Percentiles rank a stretch among this genome's conserved stretches.
Conservation (phyloP, 2,113 vertebrate genomes). For the Anguilla japonica region DNA sequence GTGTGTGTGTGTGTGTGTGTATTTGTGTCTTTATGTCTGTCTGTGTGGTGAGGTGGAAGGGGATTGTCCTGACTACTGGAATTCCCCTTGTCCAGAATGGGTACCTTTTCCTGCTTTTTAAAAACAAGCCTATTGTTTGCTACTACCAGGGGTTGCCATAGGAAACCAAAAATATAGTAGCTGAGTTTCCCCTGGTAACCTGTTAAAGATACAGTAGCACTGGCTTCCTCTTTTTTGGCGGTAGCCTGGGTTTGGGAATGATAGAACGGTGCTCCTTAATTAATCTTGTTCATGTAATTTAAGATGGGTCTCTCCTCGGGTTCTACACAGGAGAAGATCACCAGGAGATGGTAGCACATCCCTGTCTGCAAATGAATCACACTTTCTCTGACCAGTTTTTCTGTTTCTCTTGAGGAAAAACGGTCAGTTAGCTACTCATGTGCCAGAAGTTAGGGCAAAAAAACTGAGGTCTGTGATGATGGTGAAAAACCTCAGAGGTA, state of each 20-base stretch:
- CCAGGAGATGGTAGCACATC: background rate
- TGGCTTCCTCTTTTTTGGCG: background rate
- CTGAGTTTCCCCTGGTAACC: conserved; percentile 62
- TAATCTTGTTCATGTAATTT: background rate
- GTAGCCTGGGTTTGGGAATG: background rate
- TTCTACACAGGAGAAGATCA: background rate
- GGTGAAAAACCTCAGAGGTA: no score
- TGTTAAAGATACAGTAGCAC: conserved; percentile 33
- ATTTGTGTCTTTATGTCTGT: conserved; percentile 20
- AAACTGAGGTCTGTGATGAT: background rate
- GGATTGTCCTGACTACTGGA: conserved; percentile 52
- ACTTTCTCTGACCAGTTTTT: no score
- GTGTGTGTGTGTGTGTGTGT: conserved; percentile 23
- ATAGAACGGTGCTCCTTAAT: background rate
- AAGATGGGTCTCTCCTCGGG: conserved; percentile 18
- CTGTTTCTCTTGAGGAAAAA: background rate
- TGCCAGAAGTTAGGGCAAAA: background rate
- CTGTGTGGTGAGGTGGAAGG: conserved; percentile 26
- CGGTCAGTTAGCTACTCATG: background rate
- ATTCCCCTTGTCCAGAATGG: conserved; percentile 59
- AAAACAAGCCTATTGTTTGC: conserved; percentile 60
- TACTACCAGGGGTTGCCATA: conserved; percentile 57
- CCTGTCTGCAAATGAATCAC: background rate
- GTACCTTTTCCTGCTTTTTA: conserved; percentile 63
- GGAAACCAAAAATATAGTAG: conserved; percentile 58